phyloP scores from a whole-genome alignment of 2,797 vertebrate species.

The Iguana delicatissima region DNA sequence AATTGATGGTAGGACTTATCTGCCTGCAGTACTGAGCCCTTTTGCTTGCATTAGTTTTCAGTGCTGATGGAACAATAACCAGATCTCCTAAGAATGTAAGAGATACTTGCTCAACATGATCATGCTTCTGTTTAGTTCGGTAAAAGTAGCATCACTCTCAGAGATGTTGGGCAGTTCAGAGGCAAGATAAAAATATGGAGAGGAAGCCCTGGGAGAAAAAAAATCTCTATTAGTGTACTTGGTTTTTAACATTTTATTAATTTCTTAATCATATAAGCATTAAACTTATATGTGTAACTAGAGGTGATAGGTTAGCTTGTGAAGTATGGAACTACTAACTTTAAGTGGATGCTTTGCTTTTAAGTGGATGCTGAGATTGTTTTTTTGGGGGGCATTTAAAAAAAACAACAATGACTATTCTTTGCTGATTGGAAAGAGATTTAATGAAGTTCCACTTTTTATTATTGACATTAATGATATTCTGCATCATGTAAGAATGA shows the following conservation, averaged over 20 bases:
- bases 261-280: background rate
- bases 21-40: background rate
- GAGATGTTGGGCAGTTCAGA: background rate
- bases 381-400: background rate
- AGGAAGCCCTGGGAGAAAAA: background rate
- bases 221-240: background rate
- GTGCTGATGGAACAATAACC: background rate
- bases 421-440: constrained; percentile 33
- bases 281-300: background rate
- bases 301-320: background rate
- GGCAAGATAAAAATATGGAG: too few relatives aligned
- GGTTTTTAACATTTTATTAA: background rate
- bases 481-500: background rate
- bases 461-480: constrained; percentile 24
- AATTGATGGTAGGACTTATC: too few relatives aligned
- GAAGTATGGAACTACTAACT: background rate
- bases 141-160: background rate
- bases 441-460: constrained; percentile 6
- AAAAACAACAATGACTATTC: constrained; percentile 13
- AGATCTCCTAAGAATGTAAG: background rate
- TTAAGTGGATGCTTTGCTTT: background rate
- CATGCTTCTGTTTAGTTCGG: background rate
- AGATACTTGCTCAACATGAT: background rate
- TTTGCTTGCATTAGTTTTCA: background rate
- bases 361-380: too few relatives aligned